A percentile compares a stretch with the other conserved stretches of the same genome.
Conservation (phyloP, 2,797 vertebrate species). For the Falco berigora region DNA sequence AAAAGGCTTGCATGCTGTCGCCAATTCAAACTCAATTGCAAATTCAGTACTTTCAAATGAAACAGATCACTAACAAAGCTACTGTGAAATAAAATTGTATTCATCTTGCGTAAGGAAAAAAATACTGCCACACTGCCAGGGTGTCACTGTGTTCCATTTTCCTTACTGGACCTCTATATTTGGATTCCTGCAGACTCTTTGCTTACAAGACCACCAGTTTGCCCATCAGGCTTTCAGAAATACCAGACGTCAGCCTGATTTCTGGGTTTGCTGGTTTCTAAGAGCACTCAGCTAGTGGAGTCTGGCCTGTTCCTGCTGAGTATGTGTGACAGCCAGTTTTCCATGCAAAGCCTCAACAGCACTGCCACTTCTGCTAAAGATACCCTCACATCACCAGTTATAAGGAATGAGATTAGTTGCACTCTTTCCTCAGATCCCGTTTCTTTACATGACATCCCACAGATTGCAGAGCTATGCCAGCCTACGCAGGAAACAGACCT, state of each 20-base stretch:
- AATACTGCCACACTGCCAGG: background rate
- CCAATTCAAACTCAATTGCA: background rate
- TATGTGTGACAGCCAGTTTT: background rate
- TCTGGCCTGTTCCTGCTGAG: background rate
- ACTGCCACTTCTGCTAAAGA: background rate
- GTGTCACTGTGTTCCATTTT: background rate
- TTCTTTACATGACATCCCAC: background rate
- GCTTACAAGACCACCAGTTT: background rate
- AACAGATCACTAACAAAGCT: background rate
- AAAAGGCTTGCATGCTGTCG: background rate
- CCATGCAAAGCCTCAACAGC: background rate
- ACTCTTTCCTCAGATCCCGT: background rate
- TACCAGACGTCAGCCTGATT: background rate
- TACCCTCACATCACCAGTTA: background rate
- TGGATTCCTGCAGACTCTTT: background rate
- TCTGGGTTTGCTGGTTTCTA: background rate
- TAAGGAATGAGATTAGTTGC: background rate
- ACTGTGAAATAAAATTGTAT: background rate
- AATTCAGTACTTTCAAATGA: background rate
- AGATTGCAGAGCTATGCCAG: background rate
- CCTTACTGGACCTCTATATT: background rate
- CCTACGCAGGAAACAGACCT: background rate
- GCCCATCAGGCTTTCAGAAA: background rate
- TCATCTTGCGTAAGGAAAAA: background rate
- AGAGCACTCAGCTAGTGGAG: background rate